A percentile compares a stretch with the other conserved stretches of the same genome.
These are phyloP conservation scores for Macrophya alboannulata DNA, from an alignment of 2,888 invertebrate species.

Conservation along the genomic window DNA sequence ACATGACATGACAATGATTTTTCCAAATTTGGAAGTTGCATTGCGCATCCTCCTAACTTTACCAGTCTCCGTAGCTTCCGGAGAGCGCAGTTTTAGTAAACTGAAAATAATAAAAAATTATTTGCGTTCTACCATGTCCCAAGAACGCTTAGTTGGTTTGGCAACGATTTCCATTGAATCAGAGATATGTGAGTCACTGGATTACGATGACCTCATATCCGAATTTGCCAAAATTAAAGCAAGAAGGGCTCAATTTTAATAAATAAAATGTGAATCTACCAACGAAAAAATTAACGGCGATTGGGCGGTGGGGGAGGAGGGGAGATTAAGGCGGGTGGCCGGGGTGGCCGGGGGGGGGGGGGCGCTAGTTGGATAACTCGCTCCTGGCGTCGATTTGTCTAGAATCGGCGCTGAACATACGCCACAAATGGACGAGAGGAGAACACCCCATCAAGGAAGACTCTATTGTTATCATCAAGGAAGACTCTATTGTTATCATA, in stretches of 20 bases:
- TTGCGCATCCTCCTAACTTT: slow-evolving; percentile 59
- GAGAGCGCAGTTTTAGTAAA: slow-evolving; percentile 60
- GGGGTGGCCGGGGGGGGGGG: too few relatives aligned
- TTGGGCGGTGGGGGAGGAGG: not conserved
- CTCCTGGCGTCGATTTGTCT: not conserved
- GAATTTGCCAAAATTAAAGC: slow-evolving; percentile 67
- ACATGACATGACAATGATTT: not conserved
- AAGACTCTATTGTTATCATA: slow-evolving; percentile 57
- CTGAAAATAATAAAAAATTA: slow-evolving; percentile 62
- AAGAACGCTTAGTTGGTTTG: slow-evolving; percentile 58
- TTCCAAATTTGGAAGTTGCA: slow-evolving; percentile 57
- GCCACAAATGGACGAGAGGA: slow-evolving; percentile 55
- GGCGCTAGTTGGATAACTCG: not conserved
- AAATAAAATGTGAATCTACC: not conserved
- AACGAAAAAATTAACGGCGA: not conserved
- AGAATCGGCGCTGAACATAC: slow-evolving; percentile 19
- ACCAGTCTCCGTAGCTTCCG: slow-evolving; percentile 61
- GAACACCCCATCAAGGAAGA: not conserved
- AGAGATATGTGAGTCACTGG: slow-evolving; percentile 66
- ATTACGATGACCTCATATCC: slow-evolving; percentile 66
- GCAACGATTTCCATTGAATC: slow-evolving; percentile 68
- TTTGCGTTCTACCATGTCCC: slow-evolving; percentile 59
- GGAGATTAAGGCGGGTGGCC: not conserved
- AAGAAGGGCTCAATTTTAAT: slow-evolving; percentile 61
- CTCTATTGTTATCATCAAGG: too few relatives aligned